These are phyloP conservation scores for Spilosoma lubricipeda DNA, from an alignment of 2,888 invertebrate genomes.

Conservation along the genomic window DNA sequence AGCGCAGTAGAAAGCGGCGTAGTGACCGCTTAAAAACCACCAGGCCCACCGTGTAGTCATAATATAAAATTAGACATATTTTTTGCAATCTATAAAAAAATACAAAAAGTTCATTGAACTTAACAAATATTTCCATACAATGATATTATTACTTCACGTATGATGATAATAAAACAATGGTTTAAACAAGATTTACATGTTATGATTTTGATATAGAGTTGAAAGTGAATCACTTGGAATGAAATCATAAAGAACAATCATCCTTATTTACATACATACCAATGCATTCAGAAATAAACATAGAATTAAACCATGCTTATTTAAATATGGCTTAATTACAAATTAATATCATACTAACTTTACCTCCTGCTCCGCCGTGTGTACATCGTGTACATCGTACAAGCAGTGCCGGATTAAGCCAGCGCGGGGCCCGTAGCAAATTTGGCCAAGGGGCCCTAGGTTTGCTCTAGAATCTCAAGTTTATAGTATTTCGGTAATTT, in stretches of 20 bases:
- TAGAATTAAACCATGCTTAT: background rate
- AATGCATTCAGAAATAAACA: background rate
- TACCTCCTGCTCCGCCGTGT: no score
- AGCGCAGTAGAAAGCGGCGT: no score
- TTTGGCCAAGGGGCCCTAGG: no score
- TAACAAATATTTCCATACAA: background rate
- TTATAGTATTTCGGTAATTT: no score
- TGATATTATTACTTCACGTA: background rate
- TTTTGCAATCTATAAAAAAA: background rate
- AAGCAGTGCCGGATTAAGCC: no score
- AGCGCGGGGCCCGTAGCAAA: no score
- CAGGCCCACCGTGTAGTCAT: no score
- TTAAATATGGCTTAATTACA: no score
- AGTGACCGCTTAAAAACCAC: no score
- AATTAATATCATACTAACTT: no score
- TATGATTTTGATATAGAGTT: background rate
- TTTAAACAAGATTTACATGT: background rate
- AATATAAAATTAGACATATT: background rate
- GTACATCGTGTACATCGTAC: no score
- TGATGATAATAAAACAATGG: constrained; percentile 4
- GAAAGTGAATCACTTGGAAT: background rate
- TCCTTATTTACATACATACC: background rate
- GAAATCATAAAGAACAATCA: background rate
- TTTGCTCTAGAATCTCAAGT: no score
- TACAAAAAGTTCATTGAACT: background rate